Base-by-base conservation (phyloP, 1,140 invertebrate species). In the Cepaea nemoralis region DNA sequence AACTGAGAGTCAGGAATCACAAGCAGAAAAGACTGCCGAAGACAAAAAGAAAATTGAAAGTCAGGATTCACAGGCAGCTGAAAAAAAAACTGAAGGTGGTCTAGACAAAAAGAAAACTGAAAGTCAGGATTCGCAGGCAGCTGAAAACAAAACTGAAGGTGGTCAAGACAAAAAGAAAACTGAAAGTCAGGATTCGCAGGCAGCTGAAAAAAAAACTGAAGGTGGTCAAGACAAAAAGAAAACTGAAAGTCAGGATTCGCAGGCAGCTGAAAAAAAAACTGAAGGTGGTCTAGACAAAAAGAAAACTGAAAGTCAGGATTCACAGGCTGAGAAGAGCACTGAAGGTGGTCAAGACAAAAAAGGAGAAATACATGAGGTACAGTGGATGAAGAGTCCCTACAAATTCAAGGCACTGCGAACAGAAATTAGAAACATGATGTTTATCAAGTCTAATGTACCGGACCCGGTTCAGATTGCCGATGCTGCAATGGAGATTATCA, bases 361-460 rank as follows among this genome's bases (percentile, higher is more conserved):
- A 37, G 66, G 66, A 69, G 66, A 75, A 27, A 63, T 45, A 35
- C 5, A 14, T 42, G 40, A 69, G 48, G 27, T 50, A 1, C 69
- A 40, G n/a, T 37, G 33, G 27, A 78, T 78, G 77, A n/a, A 59
- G 12, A 69, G 77, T 35, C 42, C 1, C 31, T 73, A 80, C 78
- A 80, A 80, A 39, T 80, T 80, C 48, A 80, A 71, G 33, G 78
- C 78, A 27, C 73, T 10, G 22, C 78, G 78, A 14, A 80, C 78
- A 73, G 78, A 80, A 35, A 71, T 73, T 16, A 48, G 78, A 35
- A 80, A 80, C 59, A 27, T 80, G 33, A 31, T 80, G 78, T 80
- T 80, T 42, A 24, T 80, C 78, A 80, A 80, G 37, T 71, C 67
- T 33, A 39, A 80, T 31, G 33, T 80, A 0, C 78, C 78, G 37